Evolutionary conservation across 23 tunicate species (phyloP), one percentile per base, ranked within the genome.

Genomic region (Phallusia fumigata): DNA sequence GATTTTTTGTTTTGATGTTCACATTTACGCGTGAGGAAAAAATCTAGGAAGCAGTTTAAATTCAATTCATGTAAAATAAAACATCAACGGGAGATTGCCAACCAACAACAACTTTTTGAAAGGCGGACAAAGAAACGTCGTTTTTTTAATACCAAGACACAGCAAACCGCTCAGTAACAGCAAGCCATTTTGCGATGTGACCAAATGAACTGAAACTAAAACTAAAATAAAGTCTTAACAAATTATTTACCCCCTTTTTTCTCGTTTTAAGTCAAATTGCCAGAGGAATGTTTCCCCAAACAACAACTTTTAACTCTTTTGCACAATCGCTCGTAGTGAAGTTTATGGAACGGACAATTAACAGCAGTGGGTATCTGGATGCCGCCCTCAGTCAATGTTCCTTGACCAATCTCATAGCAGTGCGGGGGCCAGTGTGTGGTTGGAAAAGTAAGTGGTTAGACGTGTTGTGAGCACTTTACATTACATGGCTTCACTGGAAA

Each of bases 361-460:
- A 74, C 78, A 74, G 44, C 33, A 74, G 44, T 15, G 44, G 40
- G 10, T 33, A 33, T 28, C 35, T 64, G 36, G 30, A 58, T 31
- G 35, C 18, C 8, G 82, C 73, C 5, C 45, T 51, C 16, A 40
- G 47, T 15, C 82, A 47, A 18, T 77, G 88, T 69, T 52, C 82
- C 10, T 33, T 28, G 0, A 24, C 78, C 75, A 79, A 64, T 0
- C 50, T 47, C 5, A 77, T 45, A 19, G 30, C 31, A 30, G 53
- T 75, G 75, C 78, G 35, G 16, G 44, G 44, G 5, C 53, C 58
- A 19, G 12, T 35, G 8, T 86, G 89, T 36, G 89, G 84, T 3
- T 86, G 89, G 89, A 47, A 69, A 79, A 78, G 89, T 86, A 86
- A 65, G 47, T 40, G 47, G 10, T 3, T 40, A 3, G 47, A 10